Evolutionary conservation across 2,113 vertebrate species (phyloP).

Genomic region (Onychostruthus taczanowskii): DNA sequence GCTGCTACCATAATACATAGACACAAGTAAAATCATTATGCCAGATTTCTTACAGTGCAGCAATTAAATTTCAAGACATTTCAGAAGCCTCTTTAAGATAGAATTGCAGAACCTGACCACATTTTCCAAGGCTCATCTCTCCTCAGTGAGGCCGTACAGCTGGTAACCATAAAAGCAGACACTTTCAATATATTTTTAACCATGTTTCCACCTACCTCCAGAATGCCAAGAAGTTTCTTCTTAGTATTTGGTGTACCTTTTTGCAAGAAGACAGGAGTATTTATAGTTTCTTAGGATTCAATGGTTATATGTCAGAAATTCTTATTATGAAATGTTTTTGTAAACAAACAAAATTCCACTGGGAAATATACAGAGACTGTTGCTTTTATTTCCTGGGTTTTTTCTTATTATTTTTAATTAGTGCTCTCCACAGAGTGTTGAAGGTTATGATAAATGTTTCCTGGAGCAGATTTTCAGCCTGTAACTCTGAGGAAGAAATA

Average conservation of each 20-base stretch:
- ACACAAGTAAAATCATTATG: not conserved
- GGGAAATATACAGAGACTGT: slow-evolving; percentile 48
- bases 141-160: not conserved
- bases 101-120: not conserved
- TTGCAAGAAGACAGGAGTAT: not conserved
- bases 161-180: not conserved
- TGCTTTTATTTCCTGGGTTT: not conserved
- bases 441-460: slow-evolving; percentile 51
- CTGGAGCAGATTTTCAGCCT: slow-evolving; percentile 32
- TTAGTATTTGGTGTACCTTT: not conserved
- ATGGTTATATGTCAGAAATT: slow-evolving; percentile 14
- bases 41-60: not conserved
- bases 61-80: not conserved
- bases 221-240: not conserved
- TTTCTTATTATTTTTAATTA: slow-evolving; percentile 63
- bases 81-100: not conserved
- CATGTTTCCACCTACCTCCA: not conserved
- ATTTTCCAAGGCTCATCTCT: not conserved
- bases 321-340: slow-evolving; percentile 28
- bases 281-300: slow-evolving; percentile 8
- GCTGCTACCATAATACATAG: not conserved
- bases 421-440: slow-evolving; percentile 41
- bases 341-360: slow-evolving; percentile 45
- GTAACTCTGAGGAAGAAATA: slow-evolving; percentile 33
- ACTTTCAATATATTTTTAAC: not conserved